A percentile compares a stretch with the other conserved stretches of the same genome.
Evolutionary conservation across 2,113 vertebrate genomes (phyloP).

Genomic region (Ciconia boyciana): DNA sequence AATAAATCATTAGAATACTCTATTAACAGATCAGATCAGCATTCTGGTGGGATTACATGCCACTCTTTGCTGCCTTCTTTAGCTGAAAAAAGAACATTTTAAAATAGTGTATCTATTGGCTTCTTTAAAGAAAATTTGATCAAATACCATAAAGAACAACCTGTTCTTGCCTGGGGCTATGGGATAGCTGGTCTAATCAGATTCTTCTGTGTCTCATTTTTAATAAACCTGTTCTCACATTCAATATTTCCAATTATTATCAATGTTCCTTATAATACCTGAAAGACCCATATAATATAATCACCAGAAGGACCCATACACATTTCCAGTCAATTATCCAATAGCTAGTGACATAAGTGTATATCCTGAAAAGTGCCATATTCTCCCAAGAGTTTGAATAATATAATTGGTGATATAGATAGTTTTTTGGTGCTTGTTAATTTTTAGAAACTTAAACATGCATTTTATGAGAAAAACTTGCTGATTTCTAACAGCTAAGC

Average conservation of each 20-base stretch:
- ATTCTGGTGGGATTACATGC: background rate
- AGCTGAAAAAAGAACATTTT: background rate
- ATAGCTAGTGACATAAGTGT: background rate
- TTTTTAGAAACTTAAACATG: background rate
- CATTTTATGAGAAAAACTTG: background rate
- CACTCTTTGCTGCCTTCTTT: background rate
- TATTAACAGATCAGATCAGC: background rate
- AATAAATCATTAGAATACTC: background rate
- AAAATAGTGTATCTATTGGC: background rate
- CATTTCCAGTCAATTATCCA: background rate
- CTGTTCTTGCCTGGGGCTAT: background rate
- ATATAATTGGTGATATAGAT: background rate
- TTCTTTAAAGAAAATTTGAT: background rate
- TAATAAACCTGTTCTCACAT: background rate
- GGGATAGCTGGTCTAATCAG: background rate
- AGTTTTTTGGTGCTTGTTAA: background rate
- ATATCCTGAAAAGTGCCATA: background rate
- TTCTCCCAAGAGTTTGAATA: background rate
- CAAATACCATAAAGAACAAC: background rate
- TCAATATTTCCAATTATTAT: background rate
- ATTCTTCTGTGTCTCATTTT: background rate
- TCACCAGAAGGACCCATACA: background rate
- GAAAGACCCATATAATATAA: background rate
- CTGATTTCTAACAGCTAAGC: background rate
- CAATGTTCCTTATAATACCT: background rate